Conservation (phyloP, 2,797 vertebrate species). For the Microchirus variegatus region DNA sequence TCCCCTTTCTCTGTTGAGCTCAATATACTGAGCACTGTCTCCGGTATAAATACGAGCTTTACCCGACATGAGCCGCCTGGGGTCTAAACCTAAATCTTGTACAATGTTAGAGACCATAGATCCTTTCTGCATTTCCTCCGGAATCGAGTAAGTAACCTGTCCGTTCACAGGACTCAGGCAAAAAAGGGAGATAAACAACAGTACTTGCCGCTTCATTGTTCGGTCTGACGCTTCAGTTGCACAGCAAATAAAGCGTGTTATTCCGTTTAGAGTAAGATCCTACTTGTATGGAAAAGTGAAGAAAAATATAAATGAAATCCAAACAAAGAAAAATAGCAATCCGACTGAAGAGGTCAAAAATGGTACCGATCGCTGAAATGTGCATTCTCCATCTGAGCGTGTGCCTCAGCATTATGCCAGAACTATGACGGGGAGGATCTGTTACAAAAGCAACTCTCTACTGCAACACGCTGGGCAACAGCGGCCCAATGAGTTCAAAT, state of each 20-base stretch:
- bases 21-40: slow-evolving; percentile 47
- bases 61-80: slow-evolving; percentile 37
- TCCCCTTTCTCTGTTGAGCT: slow-evolving; percentile 67
- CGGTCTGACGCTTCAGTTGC: not conserved
- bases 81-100: slow-evolving; percentile 65
- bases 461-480: slow-evolving; percentile 44
- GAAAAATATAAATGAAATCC: slow-evolving; percentile 25
- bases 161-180: slow-evolving; percentile 26
- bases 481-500: slow-evolving; percentile 61
- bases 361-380: fast-evolving
- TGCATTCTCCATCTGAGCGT: not conserved
- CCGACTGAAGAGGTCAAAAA: fast-evolving
- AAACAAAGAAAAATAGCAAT: fast-evolving
- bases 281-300: fast-evolving
- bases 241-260: not conserved
- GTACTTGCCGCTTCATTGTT: slow-evolving; percentile 65
- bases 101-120: slow-evolving; percentile 64
- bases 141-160: slow-evolving; percentile 67
- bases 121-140: slow-evolving; percentile 66
- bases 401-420: not conserved
- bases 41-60: slow-evolving; percentile 61
- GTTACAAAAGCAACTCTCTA: not conserved
- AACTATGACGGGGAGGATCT: not conserved
- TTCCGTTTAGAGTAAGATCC: not conserved
- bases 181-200: slow-evolving; percentile 39